phyloP scores from a whole-genome alignment of 1,140 invertebrate species.

The Bombus waltoni region DNA sequence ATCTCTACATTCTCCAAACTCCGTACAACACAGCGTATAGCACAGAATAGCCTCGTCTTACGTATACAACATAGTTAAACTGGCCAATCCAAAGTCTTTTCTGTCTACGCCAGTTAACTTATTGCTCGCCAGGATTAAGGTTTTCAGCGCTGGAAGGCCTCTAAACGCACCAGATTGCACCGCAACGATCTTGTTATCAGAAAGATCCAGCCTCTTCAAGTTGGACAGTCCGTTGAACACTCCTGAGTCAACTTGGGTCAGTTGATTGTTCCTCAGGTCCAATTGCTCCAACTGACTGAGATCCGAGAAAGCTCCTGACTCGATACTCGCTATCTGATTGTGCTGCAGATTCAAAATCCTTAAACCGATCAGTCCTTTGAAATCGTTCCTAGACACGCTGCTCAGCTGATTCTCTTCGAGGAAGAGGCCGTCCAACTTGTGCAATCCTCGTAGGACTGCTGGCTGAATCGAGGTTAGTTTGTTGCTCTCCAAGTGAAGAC shows the following conservation, averaged over 20 bases:
- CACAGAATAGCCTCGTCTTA: not conserved
- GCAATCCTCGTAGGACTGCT: slow-evolving; percentile 33
- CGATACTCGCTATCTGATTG: slow-evolving; percentile 51
- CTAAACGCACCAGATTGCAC: slow-evolving; percentile 34
- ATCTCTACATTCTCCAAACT: not conserved
- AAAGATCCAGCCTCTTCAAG: slow-evolving; percentile 33
- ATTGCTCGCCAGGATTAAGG: slow-evolving; percentile 4
- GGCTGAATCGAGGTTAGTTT: slow-evolving; percentile 10
- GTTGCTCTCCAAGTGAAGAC: slow-evolving; percentile 55
- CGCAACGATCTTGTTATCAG: slow-evolving; percentile 19
- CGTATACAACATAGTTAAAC: not conserved
- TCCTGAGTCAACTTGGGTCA: slow-evolving; percentile 8
- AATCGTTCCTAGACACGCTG: slow-evolving; percentile 11
- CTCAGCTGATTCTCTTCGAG: slow-evolving; percentile 51
- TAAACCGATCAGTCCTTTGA: slow-evolving; percentile 39
- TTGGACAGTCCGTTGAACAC: slow-evolving; percentile 30
- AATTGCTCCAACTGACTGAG: slow-evolving; percentile 36
- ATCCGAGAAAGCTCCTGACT: slow-evolving; percentile 21
- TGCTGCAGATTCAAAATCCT: slow-evolving; percentile 36
- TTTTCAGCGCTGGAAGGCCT: slow-evolving; percentile 6
- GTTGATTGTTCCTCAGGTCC: slow-evolving; percentile 26
- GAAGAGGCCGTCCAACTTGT: slow-evolving; percentile 49
- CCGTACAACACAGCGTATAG: not conserved
- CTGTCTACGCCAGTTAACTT: not conserved
- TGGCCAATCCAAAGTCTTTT: not conserved